Evolutionary conservation across 2,888 invertebrate genomes (phyloP), one percentile per base, ranked within the genome.

Genomic region (Drosophila pegasa): DNA sequence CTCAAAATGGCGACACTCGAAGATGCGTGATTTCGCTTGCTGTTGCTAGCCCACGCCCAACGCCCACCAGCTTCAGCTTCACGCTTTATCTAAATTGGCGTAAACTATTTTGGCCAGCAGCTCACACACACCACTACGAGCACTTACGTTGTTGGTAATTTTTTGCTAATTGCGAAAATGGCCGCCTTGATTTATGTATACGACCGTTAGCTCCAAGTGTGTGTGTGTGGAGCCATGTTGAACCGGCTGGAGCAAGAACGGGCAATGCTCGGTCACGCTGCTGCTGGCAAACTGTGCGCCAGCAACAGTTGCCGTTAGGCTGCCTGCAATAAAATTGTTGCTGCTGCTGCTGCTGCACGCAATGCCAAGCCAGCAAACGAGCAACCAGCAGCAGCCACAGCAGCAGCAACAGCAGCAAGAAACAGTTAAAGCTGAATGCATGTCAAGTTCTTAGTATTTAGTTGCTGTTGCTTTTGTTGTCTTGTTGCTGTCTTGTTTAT

Each of bases 291-390:
- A 73, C 55, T 63, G 63, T 57, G 78, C 5, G 18, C 69, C 75
- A 82, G 82, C 83, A 84, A 87, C 87, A 77, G 84, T 84, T 83
- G 87, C 83, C 83, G 83, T 84, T 84, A 84, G 72, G 47, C 65
- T 71, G 71, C 45, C 48, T 69, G 75, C 56, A 63, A 62, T 67
- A 51, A 59, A 61, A 71, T 71, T 72, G 75, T 67, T 80, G 80
- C 70, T 61, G 64, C 54, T 77, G 76, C 83, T 80, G 80, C 70
- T 61, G 64, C 54, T 77, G 76, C 83, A 83, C 84, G 83, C 83
- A 78, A 82, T 64, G 59, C 65, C 48, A 31, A 59, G 40, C 55
- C 55, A 63, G 29, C 69, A 61, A 61, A 18, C 60, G 20, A n/a
- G n/a, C 33, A 33, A 33, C 14, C 33, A 68, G 25, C 50, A 58